Base-by-base conservation (phyloP, 2,797 vertebrate species). In the Chelon auratus region DNA sequence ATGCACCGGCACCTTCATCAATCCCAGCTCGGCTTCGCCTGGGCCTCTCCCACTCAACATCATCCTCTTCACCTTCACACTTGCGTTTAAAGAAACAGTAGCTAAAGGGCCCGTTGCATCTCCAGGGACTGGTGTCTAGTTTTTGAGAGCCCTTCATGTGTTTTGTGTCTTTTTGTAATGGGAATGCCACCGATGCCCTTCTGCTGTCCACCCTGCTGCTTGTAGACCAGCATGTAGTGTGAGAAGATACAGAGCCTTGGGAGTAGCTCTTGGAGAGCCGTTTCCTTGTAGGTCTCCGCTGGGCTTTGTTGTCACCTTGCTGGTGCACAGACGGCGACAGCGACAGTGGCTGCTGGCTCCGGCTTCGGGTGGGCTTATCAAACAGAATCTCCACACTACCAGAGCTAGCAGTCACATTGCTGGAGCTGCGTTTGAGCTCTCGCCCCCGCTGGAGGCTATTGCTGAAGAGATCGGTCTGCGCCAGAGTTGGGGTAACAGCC, bases 221-320 rank as follows among this genome's bases (percentile, higher is more conserved):
- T 50, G 86, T 72, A 3, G 94, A 92, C 93, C 93, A 94, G 80
- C 93, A 94, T 0, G 87, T 89, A 40, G 83, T 83, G 72, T 94
- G 94, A 80, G 95, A 90, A 0, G 94, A 94, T 74, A 97, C 91
- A 1, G 96, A 97, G 45, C 95, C 96, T 91, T 98, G 97, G 61
- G 97, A 98, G 87, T 95, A 96, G 91, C 97, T 97, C 94, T 98
- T 97, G 26, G 96, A 97, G 76, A 99, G 91, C 72, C 94, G 96
- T 92, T 95, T 97, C 73, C 96, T 95, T n/a, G 94, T 88, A 4
- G 95, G 94, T 76, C 76, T 95, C 61, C 93, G 93, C 84, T 96
- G 96, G 0, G 85, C 86, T 89, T 95, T 95, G 50, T 80, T 86
- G 45, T 95, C 93, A 85, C 89, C 75, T 89, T 92, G 90, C 57